Percentiles rank a stretch among this genome's conserved stretches.
phyloP scores from a whole-genome alignment of 2,888 invertebrate genomes.

The Athalia cordata region DNA sequence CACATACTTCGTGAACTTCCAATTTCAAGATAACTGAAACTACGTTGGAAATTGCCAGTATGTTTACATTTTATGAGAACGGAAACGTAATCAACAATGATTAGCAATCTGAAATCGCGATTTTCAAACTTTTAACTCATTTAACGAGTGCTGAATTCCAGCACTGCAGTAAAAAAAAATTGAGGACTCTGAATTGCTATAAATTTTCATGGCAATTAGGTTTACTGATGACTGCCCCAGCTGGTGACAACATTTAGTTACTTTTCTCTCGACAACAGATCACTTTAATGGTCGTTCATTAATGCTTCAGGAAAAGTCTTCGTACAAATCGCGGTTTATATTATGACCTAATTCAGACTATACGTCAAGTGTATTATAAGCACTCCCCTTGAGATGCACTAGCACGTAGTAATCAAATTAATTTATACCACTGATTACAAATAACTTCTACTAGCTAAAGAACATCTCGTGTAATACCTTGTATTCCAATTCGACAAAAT shows the following conservation, averaged over 20 bases:
- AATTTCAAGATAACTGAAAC: neutral
- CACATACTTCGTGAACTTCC: neutral
- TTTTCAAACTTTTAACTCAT: neutral
- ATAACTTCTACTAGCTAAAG: neutral
- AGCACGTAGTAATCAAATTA: conserved; percentile 3
- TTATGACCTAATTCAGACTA: too few relatives aligned
- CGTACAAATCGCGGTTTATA: too few relatives aligned
- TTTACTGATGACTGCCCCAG: too few relatives aligned
- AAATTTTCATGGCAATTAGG: too few relatives aligned
- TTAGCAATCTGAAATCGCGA: conserved; percentile 8
- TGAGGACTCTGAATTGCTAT: neutral
- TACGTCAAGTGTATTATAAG: too few relatives aligned
- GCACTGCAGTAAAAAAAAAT: too few relatives aligned
- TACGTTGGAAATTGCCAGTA: neutral
- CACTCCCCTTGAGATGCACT: neutral
- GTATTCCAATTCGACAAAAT: neutral
- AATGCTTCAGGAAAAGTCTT: too few relatives aligned
- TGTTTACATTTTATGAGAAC: neutral
- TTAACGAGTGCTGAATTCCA: neutral
- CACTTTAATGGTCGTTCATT: neutral
- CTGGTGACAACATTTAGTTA: too few relatives aligned
- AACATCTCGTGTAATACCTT: conserved; percentile 11
- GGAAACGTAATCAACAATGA: conserved; percentile 2
- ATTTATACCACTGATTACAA: conserved; percentile 8
- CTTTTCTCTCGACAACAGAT: neutral